Conservation (phyloP, 1,140 invertebrate genomes). For the Drosophila sp. region DNA sequence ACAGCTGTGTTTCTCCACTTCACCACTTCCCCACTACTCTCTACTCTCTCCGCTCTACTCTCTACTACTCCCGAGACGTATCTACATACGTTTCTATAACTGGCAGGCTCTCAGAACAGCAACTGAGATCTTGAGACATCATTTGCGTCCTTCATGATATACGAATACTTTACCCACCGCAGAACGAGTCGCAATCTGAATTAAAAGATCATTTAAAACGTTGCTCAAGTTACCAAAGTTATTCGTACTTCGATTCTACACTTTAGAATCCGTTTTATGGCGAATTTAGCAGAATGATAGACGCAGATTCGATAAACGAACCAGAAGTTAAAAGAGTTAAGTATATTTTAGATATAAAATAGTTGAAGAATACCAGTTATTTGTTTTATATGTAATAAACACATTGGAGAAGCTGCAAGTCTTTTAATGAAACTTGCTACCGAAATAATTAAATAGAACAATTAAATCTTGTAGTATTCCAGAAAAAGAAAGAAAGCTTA, state of each 20-base stretch:
- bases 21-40: not conserved
- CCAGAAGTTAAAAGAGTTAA: too few relatives aligned
- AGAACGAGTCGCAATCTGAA: slow-evolving; percentile 27
- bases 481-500: too few relatives aligned
- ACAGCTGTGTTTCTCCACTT: slow-evolving; percentile 56
- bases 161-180: slow-evolving; percentile 27
- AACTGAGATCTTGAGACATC: slow-evolving; percentile 19
- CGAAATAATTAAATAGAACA: too few relatives aligned
- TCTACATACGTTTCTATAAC: slow-evolving; percentile 41
- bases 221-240: slow-evolving; percentile 26
- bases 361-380: too few relatives aligned
- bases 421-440: too few relatives aligned
- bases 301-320: too few relatives aligned
- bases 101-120: slow-evolving; percentile 22
- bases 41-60: not conserved
- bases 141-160: slow-evolving; percentile 30
- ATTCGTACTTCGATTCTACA: slow-evolving; percentile 18
- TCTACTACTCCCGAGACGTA: not conserved
- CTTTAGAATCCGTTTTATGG: slow-evolving; percentile 19
- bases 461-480: too few relatives aligned
- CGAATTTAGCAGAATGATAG: not conserved
- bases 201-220: slow-evolving; percentile 41
- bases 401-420: too few relatives aligned
- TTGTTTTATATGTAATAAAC: too few relatives aligned
- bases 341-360: too few relatives aligned